Base-by-base conservation (phyloP, 1,140 invertebrate genomes). In the Sarcophaga bullata region DNA sequence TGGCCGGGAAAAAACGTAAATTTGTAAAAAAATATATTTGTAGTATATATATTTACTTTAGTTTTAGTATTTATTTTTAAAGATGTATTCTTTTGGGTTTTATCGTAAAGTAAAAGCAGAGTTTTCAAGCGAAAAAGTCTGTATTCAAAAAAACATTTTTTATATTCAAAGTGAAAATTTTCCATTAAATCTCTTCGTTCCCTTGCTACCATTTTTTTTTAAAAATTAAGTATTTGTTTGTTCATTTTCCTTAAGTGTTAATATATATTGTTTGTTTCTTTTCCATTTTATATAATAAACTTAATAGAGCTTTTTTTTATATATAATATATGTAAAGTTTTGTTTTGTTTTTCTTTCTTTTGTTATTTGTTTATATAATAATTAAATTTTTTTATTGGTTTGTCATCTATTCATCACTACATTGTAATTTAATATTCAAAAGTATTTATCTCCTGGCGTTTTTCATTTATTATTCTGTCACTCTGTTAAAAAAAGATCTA, bases 231-330 rank as follows among this genome's bases (percentile, higher is more conserved):
- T 49, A 25, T 13, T 80, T 37, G 0, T 54, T 68, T 47, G 15
- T 68, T 68, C 10, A 17, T 81, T 81, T 62, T 47, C 9, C 17
- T 81, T 72, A 4, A 13, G 73, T 13, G 46, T 17, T 52, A 50
- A 50, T 78, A 78, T 78, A 78, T 78, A 78, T 58, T 81, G 52
- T 81, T 58, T 80, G 8, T 80, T 58, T 80, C 46, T 54, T 17
- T 78, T 80, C 11, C 73, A 76, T 50, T 68, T 50, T 72, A 49
- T 46, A 80, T 81, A 62, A 68, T 62, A 62, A 81, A 68, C 62
- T 81, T 62, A 81, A 72, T 72, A 81, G 80, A 62, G 80, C 80
- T n/a, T 81, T 62, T 25, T 15, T 46, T 76, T 76, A n/a, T 48
- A 50, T 76, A 48, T 75, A 46, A 48, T 75, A 46, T 75, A 46